Percentiles rank a stretch among this genome's conserved stretches.
These are phyloP conservation scores for Euproctis similis DNA, from an alignment of 2,888 invertebrate species.

Conservation along the genomic window DNA sequence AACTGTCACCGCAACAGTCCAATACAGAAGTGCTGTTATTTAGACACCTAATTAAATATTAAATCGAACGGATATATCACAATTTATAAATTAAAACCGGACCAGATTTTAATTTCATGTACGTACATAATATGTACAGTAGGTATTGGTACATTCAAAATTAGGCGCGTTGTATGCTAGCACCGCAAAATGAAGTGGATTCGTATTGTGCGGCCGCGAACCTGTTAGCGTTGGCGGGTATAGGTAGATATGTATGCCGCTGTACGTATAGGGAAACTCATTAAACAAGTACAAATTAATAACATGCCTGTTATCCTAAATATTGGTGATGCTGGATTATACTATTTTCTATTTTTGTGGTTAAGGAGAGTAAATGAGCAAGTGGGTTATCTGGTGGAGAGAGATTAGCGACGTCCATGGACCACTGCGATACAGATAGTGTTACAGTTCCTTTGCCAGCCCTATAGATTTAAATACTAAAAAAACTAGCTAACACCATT, in stretches of 20 bases:
- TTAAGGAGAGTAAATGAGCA: too few species aligned
- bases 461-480: too few species aligned
- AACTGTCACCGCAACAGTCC: conserved; percentile 52
- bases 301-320: conserved; percentile 32
- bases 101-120: conserved; percentile 74
- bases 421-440: too few species aligned
- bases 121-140: too few species aligned
- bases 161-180: conserved; percentile 61
- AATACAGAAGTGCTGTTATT: conserved; percentile 60
- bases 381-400: too few species aligned
- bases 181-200: conserved; percentile 72
- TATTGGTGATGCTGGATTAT: too few species aligned
- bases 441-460: too few species aligned
- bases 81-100: conserved; percentile 72
- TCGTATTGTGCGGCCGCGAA: conserved; percentile 36
- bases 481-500: too few species aligned
- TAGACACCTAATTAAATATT: conserved; percentile 75
- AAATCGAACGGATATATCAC: conserved; percentile 72
- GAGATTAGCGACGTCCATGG: too few species aligned
- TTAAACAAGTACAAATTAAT: conserved; percentile 54
- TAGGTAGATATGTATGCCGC: conserved; percentile 27
- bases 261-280: conserved; percentile 53
- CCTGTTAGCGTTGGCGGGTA: too few species aligned
- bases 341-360: too few species aligned
- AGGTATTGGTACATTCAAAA: too few species aligned